Evolutionary conservation across 2,797 vertebrate genomes (phyloP).

Genomic region (Cyclura pinguis): DNA sequence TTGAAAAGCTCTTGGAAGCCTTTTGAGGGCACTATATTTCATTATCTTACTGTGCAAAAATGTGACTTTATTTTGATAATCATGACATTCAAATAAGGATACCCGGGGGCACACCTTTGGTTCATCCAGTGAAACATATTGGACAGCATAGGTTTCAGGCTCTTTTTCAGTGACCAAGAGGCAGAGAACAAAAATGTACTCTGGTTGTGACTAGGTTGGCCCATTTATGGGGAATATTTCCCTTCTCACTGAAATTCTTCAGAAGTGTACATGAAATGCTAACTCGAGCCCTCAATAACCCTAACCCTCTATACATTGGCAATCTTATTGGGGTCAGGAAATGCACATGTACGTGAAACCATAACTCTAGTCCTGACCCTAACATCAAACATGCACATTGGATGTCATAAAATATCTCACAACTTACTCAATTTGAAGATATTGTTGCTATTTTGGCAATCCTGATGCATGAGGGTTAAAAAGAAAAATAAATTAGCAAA

Average conservation of each 20-base stretch:
- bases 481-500: background rate
- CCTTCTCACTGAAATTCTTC: background rate
- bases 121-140: too few relatives aligned
- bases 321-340: background rate
- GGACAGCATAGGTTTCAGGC: too few relatives aligned
- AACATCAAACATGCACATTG: too few relatives aligned
- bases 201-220: too few relatives aligned
- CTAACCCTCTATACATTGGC: too few relatives aligned
- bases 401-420: too few relatives aligned
- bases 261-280: too few relatives aligned
- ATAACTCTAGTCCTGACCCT: too few relatives aligned
- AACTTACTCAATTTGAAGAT: too few relatives aligned
- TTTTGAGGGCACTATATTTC: rapidly evolving
- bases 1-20: background rate
- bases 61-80: background rate
- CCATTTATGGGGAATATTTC: background rate
- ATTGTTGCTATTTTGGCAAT: background rate
- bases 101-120: background rate
- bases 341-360: background rate
- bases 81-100: background rate
- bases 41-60: background rate
- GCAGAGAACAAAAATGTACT: too few relatives aligned
- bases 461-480: background rate
- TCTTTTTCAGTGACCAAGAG: too few relatives aligned
- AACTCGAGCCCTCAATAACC: too few relatives aligned